Conservation (phyloP, 2,888 invertebrate species). For the Cryptus armator region DNA sequence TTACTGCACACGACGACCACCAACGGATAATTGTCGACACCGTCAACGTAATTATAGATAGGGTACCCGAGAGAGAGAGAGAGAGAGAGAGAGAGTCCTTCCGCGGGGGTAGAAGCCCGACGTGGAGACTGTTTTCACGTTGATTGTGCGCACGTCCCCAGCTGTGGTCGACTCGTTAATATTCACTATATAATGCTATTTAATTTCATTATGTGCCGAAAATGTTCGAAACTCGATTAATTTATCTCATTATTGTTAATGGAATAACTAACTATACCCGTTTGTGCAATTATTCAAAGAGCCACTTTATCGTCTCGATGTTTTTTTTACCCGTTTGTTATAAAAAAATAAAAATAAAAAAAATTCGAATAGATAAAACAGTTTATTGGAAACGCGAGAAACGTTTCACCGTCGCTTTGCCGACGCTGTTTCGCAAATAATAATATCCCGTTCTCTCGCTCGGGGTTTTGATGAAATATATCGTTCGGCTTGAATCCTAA, state of each 20-base stretch:
- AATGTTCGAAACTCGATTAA: neutral
- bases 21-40: slow-evolving; percentile 63
- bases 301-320: no score
- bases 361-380: neutral
- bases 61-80: neutral
- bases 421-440: neutral
- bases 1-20: slow-evolving; percentile 51
- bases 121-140: slow-evolving; percentile 21
- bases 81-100: slow-evolving; percentile 12
- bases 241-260: neutral
- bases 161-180: slow-evolving; percentile 4
- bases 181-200: neutral
- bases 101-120: slow-evolving; percentile 20
- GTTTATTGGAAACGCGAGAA: neutral
- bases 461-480: slow-evolving; percentile 35
- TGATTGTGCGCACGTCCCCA: slow-evolving; percentile 29
- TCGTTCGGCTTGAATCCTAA: slow-evolving; percentile 26
- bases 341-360: neutral
- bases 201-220: neutral
- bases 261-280: neutral
- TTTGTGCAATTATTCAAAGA: no score
- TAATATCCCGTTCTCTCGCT: slow-evolving; percentile 6
- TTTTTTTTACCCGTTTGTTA: no score
- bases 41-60: slow-evolving; percentile 60
- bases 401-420: neutral